Percentiles rank a stretch among this genome's conserved stretches.
These are phyloP conservation scores for Trachops cirrhosus DNA, from an alignment of 2,797 vertebrate species.

Conservation along the genomic window DNA sequence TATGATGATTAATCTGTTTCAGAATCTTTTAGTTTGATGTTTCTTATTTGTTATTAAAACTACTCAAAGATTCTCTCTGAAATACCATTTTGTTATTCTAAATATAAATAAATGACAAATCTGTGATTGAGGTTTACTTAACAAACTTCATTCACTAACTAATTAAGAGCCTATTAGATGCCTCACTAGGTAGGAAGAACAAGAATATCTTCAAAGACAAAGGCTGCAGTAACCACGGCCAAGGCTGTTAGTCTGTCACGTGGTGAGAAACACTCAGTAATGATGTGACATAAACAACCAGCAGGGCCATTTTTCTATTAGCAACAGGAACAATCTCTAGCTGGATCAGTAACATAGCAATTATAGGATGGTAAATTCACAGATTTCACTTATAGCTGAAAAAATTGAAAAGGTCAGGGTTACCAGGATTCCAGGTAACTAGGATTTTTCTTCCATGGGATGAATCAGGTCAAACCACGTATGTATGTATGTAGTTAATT, in stretches of 20 bases:
- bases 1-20: background rate
- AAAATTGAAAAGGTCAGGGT: background rate
- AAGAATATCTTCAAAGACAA: background rate
- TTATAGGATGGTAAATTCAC: background rate
- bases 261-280: accelerated
- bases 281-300: background rate
- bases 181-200: background rate
- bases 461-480: background rate
- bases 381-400: background rate
- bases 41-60: background rate
- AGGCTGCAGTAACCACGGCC: background rate
- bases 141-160: background rate
- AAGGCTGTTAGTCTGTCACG: background rate
- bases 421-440: background rate
- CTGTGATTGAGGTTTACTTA: background rate
- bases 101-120: background rate
- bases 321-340: background rate
- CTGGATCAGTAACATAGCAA: background rate
- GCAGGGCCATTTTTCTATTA: background rate
- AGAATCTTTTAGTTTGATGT: background rate
- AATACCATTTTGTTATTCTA: background rate
- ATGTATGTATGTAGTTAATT: background rate
- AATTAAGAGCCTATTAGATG: background rate
- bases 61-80: background rate
- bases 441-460: background rate